These are phyloP conservation scores for Oplegnathus fasciatus DNA, from an alignment of 2,113 vertebrate species.

Conservation along the genomic window DNA sequence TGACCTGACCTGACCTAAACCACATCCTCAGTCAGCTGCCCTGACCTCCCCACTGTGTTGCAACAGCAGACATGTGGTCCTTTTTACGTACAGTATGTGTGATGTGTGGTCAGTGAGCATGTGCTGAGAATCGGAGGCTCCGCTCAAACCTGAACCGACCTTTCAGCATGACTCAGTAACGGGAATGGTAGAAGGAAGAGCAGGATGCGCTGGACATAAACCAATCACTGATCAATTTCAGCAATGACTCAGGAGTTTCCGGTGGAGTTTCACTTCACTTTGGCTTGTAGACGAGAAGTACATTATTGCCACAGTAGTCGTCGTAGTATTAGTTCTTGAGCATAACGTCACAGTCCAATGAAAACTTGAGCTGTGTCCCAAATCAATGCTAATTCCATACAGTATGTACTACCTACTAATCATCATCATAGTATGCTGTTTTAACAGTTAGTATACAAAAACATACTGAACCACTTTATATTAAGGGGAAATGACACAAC, in stretches of 20 bases:
- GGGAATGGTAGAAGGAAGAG: not conserved
- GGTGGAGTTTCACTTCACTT: not conserved
- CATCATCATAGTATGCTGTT: not conserved
- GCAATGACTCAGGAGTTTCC: not conserved
- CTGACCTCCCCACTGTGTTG: slow-evolving; percentile 31
- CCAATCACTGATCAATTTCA: not conserved
- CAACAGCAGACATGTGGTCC: rapidly evolving
- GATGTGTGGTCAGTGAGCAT: slow-evolving; percentile 12
- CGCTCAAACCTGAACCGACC: not conserved
- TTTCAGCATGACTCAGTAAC: not conserved
- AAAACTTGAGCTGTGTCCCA: not conserved
- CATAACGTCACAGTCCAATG: not conserved
- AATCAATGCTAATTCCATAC: not conserved
- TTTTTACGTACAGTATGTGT: not conserved
- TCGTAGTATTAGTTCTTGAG: not conserved
- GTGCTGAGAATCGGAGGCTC: slow-evolving; percentile 7
- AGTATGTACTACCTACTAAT: not conserved
- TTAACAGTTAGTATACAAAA: not conserved
- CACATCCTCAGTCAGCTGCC: slow-evolving; percentile 41
- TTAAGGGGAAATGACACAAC: not conserved
- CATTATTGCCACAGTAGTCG: not conserved
- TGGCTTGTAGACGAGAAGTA: not conserved
- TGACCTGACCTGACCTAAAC: slow-evolving; percentile 18
- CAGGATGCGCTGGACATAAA: not conserved
- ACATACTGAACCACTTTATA: not conserved